Conservation (phyloP, 2,797 vertebrate genomes). For the Trachurus trachurus region DNA sequence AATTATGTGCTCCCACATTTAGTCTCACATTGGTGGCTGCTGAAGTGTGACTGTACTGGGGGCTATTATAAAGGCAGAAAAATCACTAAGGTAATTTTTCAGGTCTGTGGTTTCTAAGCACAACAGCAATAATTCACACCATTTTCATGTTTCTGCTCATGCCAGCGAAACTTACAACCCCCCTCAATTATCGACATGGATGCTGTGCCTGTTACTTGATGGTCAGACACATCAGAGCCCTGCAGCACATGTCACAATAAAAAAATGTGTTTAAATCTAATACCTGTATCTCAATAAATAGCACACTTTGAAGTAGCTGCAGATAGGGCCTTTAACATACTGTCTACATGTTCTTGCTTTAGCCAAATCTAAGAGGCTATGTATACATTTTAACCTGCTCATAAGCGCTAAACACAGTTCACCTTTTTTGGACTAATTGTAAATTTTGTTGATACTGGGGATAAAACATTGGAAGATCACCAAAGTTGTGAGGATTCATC, state of each 20-base stretch:
- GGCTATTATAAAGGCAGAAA: conserved; percentile 41
- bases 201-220: conserved; percentile 2
- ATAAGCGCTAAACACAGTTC: too few species aligned
- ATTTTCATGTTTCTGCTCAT: conserved; percentile 43
- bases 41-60: conserved; percentile 18
- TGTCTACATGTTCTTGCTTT: not conserved
- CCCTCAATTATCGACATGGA: conserved; percentile 1
- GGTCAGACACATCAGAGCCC: conserved; percentile 12
- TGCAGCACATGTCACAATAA: conserved; percentile 3
- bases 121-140: conserved; percentile 34
- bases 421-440: not conserved
- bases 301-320: conserved; percentile 5
- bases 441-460: not conserved
- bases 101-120: conserved; percentile 46
- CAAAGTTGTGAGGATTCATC: not conserved
- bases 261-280: conserved; percentile 13
- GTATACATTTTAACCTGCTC: too few species aligned
- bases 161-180: conserved; percentile 25
- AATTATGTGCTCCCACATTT: conserved; percentile 41
- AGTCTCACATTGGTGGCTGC: conserved; percentile 19
- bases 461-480: not conserved
- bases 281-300: conserved; percentile 10
- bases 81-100: conserved; percentile 59
- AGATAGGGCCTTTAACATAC: not conserved
- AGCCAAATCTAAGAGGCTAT: not conserved